Conservation (phyloP, 2,113 vertebrate genomes). For the Etheostoma cragini region DNA sequence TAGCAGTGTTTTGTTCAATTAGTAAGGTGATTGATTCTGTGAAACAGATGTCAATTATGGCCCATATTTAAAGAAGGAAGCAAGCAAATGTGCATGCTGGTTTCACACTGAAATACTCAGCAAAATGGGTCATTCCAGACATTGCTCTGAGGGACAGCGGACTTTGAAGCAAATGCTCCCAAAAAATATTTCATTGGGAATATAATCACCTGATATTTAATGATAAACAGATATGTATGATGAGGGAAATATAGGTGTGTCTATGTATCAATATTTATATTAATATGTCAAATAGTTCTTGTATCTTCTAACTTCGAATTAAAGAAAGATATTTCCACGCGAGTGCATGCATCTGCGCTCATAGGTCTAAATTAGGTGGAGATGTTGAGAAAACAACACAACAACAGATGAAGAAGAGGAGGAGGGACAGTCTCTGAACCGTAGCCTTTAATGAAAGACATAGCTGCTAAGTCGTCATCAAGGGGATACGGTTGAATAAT, state of each 20-base stretch:
- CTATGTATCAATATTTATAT: not conserved
- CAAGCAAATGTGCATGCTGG: too few relatives aligned
- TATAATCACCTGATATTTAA: not conserved
- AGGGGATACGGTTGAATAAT: slow-evolving; percentile 63
- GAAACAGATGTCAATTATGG: too few relatives aligned
- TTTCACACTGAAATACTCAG: too few relatives aligned
- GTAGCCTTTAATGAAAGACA: slow-evolving; percentile 45
- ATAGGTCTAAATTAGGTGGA: not conserved
- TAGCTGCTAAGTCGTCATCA: slow-evolving; percentile 45
- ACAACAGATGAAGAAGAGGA: not conserved
- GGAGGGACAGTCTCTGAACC: slow-evolving; percentile 36
- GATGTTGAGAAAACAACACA: slow-evolving; percentile 17
- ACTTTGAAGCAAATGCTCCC: not conserved
- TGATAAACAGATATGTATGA: not conserved
- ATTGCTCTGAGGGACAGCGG: too few relatives aligned
- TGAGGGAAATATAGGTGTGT: not conserved
- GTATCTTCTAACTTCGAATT: not conserved
- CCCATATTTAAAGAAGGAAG: too few relatives aligned
- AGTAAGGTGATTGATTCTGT: too few relatives aligned
- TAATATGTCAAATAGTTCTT: not conserved
- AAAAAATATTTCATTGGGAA: not conserved
- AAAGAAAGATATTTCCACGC: not conserved
- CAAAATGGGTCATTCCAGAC: too few relatives aligned
- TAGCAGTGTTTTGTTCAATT: too few relatives aligned
- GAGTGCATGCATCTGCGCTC: not conserved